Base-by-base conservation (phyloP, 2,888 invertebrate species). In the Aphodius granarius region DNA sequence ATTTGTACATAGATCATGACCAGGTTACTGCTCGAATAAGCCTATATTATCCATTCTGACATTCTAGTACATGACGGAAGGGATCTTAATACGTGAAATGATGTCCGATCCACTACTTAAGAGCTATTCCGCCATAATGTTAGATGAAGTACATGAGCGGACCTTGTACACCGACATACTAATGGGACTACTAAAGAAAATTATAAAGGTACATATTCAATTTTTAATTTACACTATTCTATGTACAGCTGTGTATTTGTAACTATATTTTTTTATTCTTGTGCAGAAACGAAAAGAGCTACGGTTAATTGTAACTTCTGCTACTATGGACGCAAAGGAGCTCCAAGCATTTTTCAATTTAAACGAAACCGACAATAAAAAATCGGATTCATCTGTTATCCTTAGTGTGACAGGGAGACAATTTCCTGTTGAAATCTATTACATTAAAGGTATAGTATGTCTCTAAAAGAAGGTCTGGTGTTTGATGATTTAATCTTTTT, bases 61-160 rank as follows among this genome's bases (percentile, higher is more conserved):
- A 72, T 82, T 83, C 76, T 88, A 97, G 95, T 99, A 94, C 83
- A 93, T 99, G 93, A 99, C 99, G 0, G 99, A 99, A 88, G 99
- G 99, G 0, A 94, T 99, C 76, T 86, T 99, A 21, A 89, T 99
- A 1, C 89, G 97, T 18, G 99, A 99, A 89, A 95, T 99, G 91
- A 95, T 99, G 90, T 91, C 92, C 0, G 98, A 99, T 84, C 99
- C 99, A 0, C 88, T 99, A 6, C 89, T 99, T 1, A 93, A 94
- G 81, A 93, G 93, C 81, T 99, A 99, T 85, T 92, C 93, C 66
- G 94, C 95, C 0, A 91, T 99, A 2, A 93, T 98, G 83, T 88
- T 98, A 62, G 98, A 98, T 84, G 98, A 98, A 89, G 98, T 97
- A 0, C 99, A 99, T 84, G 99, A 99, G 86, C 89, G 99, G 66